Conservation (phyloP, 2,888 invertebrate species). For the Ariolimax columbianus region DNA sequence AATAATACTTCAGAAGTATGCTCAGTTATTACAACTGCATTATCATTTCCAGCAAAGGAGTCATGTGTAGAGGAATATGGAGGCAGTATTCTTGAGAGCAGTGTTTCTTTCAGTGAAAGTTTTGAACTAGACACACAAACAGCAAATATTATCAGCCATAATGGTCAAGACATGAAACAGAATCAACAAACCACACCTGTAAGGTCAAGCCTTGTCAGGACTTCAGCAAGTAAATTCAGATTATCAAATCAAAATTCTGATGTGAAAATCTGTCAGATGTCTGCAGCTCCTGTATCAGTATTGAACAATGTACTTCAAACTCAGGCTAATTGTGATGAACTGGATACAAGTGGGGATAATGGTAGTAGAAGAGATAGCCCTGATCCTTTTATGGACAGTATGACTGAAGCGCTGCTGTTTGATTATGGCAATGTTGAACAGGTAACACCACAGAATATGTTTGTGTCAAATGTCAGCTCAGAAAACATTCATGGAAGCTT, state of each 20-base stretch:
- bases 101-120: constrained; percentile 66
- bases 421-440: background rate
- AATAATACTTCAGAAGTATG: background rate
- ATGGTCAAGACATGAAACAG: background rate
- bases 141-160: constrained; percentile 51
- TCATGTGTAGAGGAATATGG: background rate
- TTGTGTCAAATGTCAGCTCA: background rate
- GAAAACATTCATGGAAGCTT: background rate
- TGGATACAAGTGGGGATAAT: background rate
- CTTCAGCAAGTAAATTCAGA: background rate
- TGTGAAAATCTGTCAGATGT: background rate
- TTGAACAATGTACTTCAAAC: background rate
- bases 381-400: constrained; percentile 28
- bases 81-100: background rate
- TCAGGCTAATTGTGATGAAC: background rate
- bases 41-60: background rate
- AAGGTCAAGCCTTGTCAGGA: background rate
- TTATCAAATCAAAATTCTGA: constrained; percentile 1
- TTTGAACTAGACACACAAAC: constrained; percentile 71
- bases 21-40: background rate
- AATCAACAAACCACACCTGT: background rate
- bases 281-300: background rate
- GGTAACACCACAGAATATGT: background rate
- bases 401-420: background rate
- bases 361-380: background rate